Base-by-base conservation (phyloP, 2,888 invertebrate species). In the Trissolcus japonicus region DNA sequence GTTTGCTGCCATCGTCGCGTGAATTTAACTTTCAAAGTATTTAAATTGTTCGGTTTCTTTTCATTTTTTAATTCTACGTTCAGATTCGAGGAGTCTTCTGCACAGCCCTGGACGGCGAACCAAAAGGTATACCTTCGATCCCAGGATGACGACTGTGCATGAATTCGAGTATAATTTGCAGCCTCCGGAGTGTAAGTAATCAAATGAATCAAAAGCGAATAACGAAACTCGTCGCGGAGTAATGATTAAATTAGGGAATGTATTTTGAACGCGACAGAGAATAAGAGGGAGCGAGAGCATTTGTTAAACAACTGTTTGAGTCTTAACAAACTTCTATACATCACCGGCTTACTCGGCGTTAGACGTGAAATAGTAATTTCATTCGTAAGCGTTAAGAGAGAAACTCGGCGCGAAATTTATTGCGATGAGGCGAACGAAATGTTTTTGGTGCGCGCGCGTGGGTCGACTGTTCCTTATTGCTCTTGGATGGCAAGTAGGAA, bases 41-140 rank as follows among this genome's bases (percentile, higher is more conserved):
- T 4, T 3, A 25, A 19, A 19, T 19, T 19, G 19, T 9, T 35
- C 9, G 35, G 1, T 35, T 35, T 35, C 4, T 35, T 25, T 25
- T 25, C 25, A 35, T 35, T 35, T n/a, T 35, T 19, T 72, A 80
- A 79, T 71, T 81, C 71, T 80, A 68, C 82, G 73, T 67, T 50
- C 83, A 88, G 88, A 85, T 65, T 86, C 86, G 16, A 83, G 85
- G 59, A 76, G 86, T 35, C 83, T 82, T 55, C 78, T 84, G 69
- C 85, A 83, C 60, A 73, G 83, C 75, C 82, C 86, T n/a, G 84
- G 82, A 79, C 82, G 82, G 54, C 84, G 83, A 79, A 82, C 82
- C 68, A 84, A 86, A 77, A 84, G 87, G 79, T 86, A 86, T 71
- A 87, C 87, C 25, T 82, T 86, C 82, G 84, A 84, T 78, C 82